These are phyloP conservation scores for Odontocerum albicorne DNA, from an alignment of 2,888 invertebrate genomes.

Conservation along the genomic window DNA sequence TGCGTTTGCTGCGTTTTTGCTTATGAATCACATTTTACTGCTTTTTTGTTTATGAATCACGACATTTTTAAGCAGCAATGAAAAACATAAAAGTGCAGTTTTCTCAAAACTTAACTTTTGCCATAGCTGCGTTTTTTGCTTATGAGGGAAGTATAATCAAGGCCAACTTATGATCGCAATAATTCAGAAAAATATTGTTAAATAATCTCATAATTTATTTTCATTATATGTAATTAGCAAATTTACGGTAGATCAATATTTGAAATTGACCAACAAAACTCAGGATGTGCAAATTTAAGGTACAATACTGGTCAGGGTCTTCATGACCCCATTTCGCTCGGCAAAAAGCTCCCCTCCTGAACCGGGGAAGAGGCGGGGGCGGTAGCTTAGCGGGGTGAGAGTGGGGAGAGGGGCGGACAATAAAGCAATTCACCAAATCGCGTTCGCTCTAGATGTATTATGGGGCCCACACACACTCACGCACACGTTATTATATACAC, in stretches of 20 bases:
- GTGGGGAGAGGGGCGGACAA: constrained; percentile 24
- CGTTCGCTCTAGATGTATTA: constrained; percentile 16
- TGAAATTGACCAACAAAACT: not conserved
- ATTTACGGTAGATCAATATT: not conserved
- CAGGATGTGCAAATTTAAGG: constrained; percentile 7
- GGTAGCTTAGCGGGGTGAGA: not conserved
- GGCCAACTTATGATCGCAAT: too few species aligned
- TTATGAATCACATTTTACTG: too few species aligned
- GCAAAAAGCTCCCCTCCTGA: constrained; percentile 14
- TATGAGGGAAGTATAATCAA: too few species aligned
- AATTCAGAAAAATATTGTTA: too few species aligned
- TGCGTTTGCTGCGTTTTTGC: too few species aligned
- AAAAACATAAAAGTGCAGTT: too few species aligned
- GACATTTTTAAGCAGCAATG: too few species aligned
- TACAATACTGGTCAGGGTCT: constrained; percentile 4
- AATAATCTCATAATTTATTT: too few species aligned
- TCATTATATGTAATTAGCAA: too few species aligned
- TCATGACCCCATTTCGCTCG: constrained; percentile 16
- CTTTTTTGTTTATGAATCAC: too few species aligned
- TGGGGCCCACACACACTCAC: not conserved
- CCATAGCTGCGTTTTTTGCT: too few species aligned
- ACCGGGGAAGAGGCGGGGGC: not conserved
- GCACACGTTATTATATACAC: not conserved
- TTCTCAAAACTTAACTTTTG: too few species aligned
- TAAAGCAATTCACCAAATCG: constrained; percentile 37